A percentile compares a stretch with the other conserved stretches of the same genome.
Conservation (phyloP, 2,888 invertebrate genomes). For the Brassicogethes aeneus region DNA sequence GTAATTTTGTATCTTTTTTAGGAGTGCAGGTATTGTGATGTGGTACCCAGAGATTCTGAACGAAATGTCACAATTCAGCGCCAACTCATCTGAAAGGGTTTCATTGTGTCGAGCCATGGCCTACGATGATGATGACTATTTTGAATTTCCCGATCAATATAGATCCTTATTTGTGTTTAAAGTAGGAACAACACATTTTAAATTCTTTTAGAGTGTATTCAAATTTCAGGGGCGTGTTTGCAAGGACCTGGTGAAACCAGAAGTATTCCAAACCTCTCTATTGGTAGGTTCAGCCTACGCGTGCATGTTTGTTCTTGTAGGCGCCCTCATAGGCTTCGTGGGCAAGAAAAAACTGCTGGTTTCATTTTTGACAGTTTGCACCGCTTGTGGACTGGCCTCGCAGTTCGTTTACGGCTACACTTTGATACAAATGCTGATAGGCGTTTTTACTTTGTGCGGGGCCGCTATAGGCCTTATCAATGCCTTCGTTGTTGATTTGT, state of each 20-base stretch:
- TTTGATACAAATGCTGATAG: constrained; percentile 26
- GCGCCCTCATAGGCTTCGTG: constrained; percentile 38
- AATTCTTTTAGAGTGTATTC: neutral
- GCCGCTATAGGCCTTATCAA: constrained; percentile 34
- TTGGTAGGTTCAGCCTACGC: constrained; percentile 30
- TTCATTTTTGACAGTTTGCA: constrained; percentile 25
- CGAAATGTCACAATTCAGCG: too few relatives aligned
- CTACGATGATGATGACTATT: too few relatives aligned
- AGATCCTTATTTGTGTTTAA: too few relatives aligned
- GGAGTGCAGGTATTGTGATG: too few relatives aligned
- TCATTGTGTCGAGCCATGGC: too few relatives aligned
- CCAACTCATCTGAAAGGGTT: too few relatives aligned
- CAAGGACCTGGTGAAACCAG: constrained; percentile 30
- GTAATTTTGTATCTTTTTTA: too few relatives aligned
- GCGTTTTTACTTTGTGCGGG: constrained; percentile 33
- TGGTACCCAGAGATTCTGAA: too few relatives aligned
- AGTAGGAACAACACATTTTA: constrained; percentile 10
- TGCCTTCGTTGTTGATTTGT: constrained; percentile 37
- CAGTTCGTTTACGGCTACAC: constrained; percentile 27
- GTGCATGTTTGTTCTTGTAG: constrained; percentile 31
- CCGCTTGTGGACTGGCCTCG: constrained; percentile 31
- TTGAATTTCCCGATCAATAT: too few relatives aligned
- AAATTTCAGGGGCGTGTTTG: constrained; percentile 20
- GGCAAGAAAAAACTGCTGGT: constrained; percentile 47
- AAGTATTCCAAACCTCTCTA: constrained; percentile 33